Conservation (phyloP, 2,888 invertebrate species). For the Philonicus albiceps region DNA sequence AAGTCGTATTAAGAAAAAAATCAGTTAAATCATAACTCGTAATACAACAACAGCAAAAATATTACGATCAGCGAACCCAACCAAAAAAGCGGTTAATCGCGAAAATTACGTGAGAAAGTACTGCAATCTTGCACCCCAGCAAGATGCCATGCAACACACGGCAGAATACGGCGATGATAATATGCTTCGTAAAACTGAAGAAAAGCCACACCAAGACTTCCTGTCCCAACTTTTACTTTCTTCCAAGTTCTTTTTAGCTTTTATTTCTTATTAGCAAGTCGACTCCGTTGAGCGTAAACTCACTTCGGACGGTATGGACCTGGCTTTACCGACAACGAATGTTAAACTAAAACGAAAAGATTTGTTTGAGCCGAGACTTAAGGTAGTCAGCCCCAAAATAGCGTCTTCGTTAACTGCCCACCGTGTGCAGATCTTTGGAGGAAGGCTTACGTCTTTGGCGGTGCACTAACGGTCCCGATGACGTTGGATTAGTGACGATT, state of each 20-base stretch:
- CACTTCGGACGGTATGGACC: background rate
- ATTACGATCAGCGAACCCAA: background rate
- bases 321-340: constrained; percentile 55
- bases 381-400: background rate
- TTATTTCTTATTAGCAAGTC: background rate
- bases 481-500: background rate
- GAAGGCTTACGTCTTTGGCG: background rate
- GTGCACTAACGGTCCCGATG: background rate
- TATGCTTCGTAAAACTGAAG: background rate
- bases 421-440: background rate
- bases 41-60: background rate
- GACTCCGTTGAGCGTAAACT: background rate
- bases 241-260: constrained; percentile 21
- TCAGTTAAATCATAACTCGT: background rate
- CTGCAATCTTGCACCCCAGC: background rate
- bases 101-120: constrained; percentile 11
- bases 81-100: background rate
- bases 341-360: constrained; percentile 53
- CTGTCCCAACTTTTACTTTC: constrained; percentile 32
- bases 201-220: background rate
- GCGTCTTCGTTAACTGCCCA: background rate
- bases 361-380: background rate
- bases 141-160: background rate
- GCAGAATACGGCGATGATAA: background rate
- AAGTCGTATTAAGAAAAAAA: background rate